Conservation (phyloP, 1,140 invertebrate species). For the Drosophila bocki region DNA sequence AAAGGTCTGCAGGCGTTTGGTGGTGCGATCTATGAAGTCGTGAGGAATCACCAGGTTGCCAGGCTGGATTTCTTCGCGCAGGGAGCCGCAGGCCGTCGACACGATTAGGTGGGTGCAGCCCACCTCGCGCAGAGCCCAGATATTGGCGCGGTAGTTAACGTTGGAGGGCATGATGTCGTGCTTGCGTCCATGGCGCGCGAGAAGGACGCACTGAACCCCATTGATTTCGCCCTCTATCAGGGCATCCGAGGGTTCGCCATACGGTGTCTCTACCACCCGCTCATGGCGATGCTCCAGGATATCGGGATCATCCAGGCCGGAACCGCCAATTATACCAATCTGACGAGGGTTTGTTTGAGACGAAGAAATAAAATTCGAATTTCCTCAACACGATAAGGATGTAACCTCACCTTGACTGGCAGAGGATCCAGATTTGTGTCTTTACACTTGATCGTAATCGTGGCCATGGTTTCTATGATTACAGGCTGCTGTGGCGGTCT, state of each 20-base stretch:
- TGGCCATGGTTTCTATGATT: conserved; percentile 21
- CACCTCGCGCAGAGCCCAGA: conserved; percentile 94
- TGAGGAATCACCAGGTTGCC: conserved; percentile 96
- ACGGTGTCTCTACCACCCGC: conserved; percentile 91
- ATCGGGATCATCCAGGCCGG: conserved; percentile 94
- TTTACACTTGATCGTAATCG: conserved; percentile 72
- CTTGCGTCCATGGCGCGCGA: conserved; percentile 95
- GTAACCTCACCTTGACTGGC: conserved; percentile 67
- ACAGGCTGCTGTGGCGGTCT: conserved; percentile 18
- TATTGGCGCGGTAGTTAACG: conserved; percentile 98
- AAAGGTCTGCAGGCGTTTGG: conserved; percentile 92
- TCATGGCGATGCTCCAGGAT: conserved; percentile 90
- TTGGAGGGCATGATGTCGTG: conserved; percentile 91
- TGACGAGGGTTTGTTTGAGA: conserved; percentile 74
- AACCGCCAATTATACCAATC: conserved; percentile 98
- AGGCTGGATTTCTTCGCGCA: conserved; percentile 94
- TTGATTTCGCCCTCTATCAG: conserved; percentile 92
- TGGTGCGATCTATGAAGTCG: conserved; percentile 96
- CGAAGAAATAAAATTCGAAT: neutral
- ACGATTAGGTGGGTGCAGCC: conserved; percentile 97
- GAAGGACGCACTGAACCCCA: conserved; percentile 89
- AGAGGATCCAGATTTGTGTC: conserved; percentile 73
- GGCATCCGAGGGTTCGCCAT: conserved; percentile 93
- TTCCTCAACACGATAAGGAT: neutral
- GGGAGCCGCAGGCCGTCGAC: conserved; percentile 89